These are phyloP conservation scores for Eufriesea mexicana DNA, from an alignment of 1,140 invertebrate species.

Conservation along the genomic window DNA sequence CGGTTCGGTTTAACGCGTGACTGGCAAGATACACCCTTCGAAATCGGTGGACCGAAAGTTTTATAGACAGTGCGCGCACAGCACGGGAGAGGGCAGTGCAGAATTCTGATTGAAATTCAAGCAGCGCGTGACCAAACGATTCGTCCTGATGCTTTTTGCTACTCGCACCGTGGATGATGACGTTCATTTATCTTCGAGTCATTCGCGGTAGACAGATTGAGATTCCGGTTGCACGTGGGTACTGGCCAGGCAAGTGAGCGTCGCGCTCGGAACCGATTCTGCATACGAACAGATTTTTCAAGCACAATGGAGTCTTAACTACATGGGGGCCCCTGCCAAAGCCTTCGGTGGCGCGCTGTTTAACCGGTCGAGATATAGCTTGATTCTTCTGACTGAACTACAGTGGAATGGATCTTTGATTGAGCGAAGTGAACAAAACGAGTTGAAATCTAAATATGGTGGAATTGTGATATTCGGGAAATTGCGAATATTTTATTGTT, in stretches of 20 bases:
- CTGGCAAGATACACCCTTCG: slow-evolving; percentile 30
- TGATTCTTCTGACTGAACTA: neutral
- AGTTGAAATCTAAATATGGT: neutral
- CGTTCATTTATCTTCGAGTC: slow-evolving; percentile 59
- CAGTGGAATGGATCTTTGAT: neutral
- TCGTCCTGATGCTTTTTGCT: slow-evolving; percentile 56
- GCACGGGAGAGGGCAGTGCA: too few relatives aligned
- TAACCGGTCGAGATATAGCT: neutral
- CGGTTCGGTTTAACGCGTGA: slow-evolving; percentile 48
- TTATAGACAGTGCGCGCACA: neutral
- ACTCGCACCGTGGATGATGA: slow-evolving; percentile 45
- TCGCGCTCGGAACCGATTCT: neutral
- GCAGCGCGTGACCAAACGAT: slow-evolving; percentile 59
- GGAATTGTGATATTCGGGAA: too few relatives aligned
- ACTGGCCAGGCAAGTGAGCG: slow-evolving; percentile 10
- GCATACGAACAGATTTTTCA: slow-evolving; percentile 18
- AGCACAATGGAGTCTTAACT: slow-evolving; percentile 11
- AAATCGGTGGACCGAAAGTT: neutral
- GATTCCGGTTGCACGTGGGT: slow-evolving; percentile 11
- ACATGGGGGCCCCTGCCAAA: neutral
- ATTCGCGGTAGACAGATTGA: slow-evolving; percentile 37
- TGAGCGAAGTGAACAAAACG: neutral
- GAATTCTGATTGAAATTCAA: slow-evolving; percentile 47
- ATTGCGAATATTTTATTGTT: too few relatives aligned
- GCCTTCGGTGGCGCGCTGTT: too few relatives aligned